Evolutionary conservation across 2,113 vertebrate genomes (phyloP), one percentile per base, ranked within the genome.

Genomic region (Acanthochromis polyacanthus): DNA sequence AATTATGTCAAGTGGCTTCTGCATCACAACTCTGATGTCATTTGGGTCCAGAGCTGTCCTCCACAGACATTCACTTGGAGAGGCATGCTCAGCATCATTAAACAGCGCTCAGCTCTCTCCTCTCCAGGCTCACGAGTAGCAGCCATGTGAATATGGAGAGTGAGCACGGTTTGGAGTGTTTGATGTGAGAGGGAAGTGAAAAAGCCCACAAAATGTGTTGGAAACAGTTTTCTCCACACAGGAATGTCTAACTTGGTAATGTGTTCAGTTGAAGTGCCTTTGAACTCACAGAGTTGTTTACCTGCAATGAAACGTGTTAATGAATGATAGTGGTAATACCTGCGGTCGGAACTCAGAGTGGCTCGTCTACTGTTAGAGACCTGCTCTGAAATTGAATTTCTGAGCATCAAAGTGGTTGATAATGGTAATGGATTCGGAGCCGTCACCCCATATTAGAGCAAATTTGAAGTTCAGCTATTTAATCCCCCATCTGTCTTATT

Each of bases 241-340:
- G 38, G 36, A 84, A 58, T 55, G 80, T 91, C 88, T 63, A 59
- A 88, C 81, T 80, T 58, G 10, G 53, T 80, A 70, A 78, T 75
- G 22, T 67, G 43, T 78, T 5, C 61, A 62, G 61, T 36, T 90
- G 83, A 86, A 38, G 71, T 38, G 80, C 71, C 89, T 92, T 90
- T 91, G 90, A 92, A 91, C 87, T 78, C 36, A 0, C 28, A 4
- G 22, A 76, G 75, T 81, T 90, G 89, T 91, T 91, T 90, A 88
- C 82, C 53, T 84, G 75, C 57, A 28, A 52, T n/a, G 28, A 81
- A 71, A 82, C 0, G 15, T 74, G 66, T 65, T 88, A 80, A 83
- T 88, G 75, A 88, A 69, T 59, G 83, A 88, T 86, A 81, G 81
- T 23, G 55, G 63, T 61, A 79, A 81, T 80, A 88, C 75, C 87